These are phyloP conservation scores for Geotrupes spiniger DNA, from an alignment of 2,888 invertebrate species.

Conservation along the genomic window DNA sequence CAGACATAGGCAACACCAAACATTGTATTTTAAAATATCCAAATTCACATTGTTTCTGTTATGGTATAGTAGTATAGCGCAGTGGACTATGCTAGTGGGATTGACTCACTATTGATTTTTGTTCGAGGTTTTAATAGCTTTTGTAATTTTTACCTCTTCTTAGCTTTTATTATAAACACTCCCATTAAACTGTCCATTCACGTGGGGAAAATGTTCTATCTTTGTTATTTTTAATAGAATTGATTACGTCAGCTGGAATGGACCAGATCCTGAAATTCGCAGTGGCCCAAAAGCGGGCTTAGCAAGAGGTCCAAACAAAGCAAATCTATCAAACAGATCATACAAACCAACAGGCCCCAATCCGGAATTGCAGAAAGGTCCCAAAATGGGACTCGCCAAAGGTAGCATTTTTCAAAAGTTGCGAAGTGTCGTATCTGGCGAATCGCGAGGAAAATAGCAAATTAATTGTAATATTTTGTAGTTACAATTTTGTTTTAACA, in stretches of 20 bases:
- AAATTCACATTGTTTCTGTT: too few relatives aligned
- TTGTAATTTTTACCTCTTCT: too few relatives aligned
- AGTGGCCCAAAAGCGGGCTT: conserved; percentile 50
- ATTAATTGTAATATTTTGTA: conserved; percentile 37
- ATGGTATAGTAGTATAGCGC: too few relatives aligned
- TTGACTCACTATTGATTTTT: too few relatives aligned
- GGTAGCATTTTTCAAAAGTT: conserved; percentile 76
- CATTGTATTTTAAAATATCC: too few relatives aligned
- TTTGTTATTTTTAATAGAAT: conserved; percentile 62
- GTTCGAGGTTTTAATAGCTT: too few relatives aligned
- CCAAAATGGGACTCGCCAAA: conserved; percentile 68
- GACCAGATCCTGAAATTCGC: conserved; percentile 66
- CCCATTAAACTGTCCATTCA: too few relatives aligned
- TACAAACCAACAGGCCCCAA: conserved; percentile 65
- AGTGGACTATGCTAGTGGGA: too few relatives aligned
- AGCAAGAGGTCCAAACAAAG: conserved; percentile 56
- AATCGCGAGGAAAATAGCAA: conserved; percentile 54
- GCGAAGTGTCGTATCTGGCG: conserved; percentile 51
- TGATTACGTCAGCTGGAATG: conserved; percentile 82
- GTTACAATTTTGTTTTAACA: conserved; percentile 18
- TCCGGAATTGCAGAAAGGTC: conserved; percentile 66
- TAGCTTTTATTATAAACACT: too few relatives aligned
- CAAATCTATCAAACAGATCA: conserved; percentile 39
- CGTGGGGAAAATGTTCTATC: too few relatives aligned
- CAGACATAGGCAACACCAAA: too few relatives aligned